These are phyloP conservation scores for Onychostruthus taczanowskii DNA, from an alignment of 2,113 vertebrate genomes.

Conservation along the genomic window DNA sequence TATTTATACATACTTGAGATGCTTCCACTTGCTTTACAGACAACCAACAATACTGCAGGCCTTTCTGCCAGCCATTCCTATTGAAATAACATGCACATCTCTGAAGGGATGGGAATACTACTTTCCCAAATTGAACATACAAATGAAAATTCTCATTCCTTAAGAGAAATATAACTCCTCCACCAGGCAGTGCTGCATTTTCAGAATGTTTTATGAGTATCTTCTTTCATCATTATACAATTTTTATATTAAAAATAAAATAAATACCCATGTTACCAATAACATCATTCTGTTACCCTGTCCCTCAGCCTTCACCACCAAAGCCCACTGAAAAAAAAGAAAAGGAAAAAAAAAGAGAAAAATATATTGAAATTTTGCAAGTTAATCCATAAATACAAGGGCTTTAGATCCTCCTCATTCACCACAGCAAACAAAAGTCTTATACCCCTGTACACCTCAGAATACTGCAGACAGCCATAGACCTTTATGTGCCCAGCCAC, in stretches of 20 bases:
- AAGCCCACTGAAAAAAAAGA: fast-evolving
- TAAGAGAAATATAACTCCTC: neutral
- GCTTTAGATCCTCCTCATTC: neutral
- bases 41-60: neutral
- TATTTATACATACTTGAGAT: neutral
- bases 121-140: neutral
- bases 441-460: neutral
- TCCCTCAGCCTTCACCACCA: neutral
- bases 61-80: neutral
- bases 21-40: neutral
- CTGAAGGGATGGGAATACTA: neutral
- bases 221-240: neutral
- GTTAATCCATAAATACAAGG: neutral
- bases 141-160: neutral
- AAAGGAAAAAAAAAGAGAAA: neutral
- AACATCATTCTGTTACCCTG: neutral
- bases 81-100: neutral
- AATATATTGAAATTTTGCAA: neutral
- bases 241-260: neutral
- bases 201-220: neutral
- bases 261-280: neutral
- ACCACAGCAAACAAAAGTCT: neutral
- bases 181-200: neutral
- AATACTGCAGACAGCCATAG: neutral
- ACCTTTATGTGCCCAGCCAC: neutral